Evolutionary conservation across 2,888 invertebrate species (phyloP).

Genomic region (Plusia festucae): DNA sequence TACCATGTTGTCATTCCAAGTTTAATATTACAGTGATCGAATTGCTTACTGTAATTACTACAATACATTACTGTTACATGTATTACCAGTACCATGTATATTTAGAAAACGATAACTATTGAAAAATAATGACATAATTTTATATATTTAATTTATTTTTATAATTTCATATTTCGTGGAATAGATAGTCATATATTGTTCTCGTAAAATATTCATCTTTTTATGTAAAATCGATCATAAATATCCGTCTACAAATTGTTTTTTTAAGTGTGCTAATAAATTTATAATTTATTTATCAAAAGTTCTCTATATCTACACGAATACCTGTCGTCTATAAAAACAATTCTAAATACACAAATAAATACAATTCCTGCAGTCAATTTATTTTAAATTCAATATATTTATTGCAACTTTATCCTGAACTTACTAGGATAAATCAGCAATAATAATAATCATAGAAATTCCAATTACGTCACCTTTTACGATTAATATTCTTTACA

Average conservation of each 20-base stretch:
- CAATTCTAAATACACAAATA: constrained; percentile 21
- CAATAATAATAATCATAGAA: constrained; percentile 42
- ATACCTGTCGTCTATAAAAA: background rate
- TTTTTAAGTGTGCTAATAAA: no score
- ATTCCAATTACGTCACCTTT: constrained; percentile 47
- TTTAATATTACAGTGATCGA: background rate
- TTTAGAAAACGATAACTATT: background rate
- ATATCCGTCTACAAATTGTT: background rate
- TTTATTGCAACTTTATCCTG: constrained; percentile 46
- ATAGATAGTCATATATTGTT: background rate
- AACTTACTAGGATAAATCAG: constrained; percentile 43
- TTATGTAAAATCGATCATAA: background rate
- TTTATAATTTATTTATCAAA: no score
- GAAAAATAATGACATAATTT: no score
- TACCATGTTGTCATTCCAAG: background rate
- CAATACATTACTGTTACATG: background rate
- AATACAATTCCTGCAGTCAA: constrained; percentile 15
- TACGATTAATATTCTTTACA: background rate
- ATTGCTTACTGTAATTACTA: background rate
- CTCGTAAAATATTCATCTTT: background rate
- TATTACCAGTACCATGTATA: background rate
- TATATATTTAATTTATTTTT: no score
- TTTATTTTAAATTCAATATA: constrained; percentile 31
- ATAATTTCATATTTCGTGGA: background rate
- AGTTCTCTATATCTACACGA: background rate